These are phyloP conservation scores for Pampusana beccarii DNA, from an alignment of 2,113 vertebrate species.

Conservation along the genomic window DNA sequence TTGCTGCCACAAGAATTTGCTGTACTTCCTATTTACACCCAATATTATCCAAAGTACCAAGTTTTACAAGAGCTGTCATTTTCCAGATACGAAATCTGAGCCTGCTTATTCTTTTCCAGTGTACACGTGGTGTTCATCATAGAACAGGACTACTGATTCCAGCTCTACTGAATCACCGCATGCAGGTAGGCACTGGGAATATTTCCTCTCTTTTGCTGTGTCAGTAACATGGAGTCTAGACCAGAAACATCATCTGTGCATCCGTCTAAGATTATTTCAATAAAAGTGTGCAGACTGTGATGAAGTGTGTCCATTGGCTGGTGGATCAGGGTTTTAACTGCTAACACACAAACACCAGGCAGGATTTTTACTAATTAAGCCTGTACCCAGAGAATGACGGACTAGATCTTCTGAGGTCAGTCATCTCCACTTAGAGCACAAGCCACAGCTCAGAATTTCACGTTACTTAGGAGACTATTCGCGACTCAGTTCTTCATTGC, in stretches of 20 bases:
- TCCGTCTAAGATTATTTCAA: background rate
- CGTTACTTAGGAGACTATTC: background rate
- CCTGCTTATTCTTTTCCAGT: background rate
- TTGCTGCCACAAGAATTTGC: background rate
- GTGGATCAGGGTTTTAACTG: background rate
- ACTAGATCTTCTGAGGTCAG: background rate
- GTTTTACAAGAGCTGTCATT: conserved; percentile 1
- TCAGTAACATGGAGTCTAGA: background rate
- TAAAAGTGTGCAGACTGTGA: background rate
- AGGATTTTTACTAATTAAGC: background rate
- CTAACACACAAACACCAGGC: background rate
- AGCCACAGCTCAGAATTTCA: background rate
- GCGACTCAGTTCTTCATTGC: background rate
- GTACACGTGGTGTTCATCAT: background rate
- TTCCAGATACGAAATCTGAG: background rate
- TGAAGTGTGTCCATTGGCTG: background rate
- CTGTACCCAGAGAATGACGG: background rate
- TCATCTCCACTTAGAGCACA: background rate
- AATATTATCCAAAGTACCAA: background rate
- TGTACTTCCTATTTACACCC: background rate
- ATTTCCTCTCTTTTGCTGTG: background rate
- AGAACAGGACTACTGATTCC: background rate
- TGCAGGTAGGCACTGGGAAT: background rate
- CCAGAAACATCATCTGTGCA: background rate
- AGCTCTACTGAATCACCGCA: background rate